phyloP scores from a whole-genome alignment of 2,113 vertebrate species.

The Malurus alboscapulatus region DNA sequence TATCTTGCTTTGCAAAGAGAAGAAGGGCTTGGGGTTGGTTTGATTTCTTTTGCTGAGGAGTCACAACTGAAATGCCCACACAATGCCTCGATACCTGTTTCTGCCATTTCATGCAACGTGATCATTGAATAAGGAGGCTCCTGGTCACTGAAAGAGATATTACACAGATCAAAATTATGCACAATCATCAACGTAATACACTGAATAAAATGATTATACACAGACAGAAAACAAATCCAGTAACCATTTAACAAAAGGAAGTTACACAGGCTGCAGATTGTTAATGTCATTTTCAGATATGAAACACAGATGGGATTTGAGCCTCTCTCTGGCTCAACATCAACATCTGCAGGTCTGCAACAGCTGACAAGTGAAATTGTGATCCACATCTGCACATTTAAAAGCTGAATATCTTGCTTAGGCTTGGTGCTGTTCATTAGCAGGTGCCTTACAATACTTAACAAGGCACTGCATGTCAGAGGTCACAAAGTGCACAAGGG shows the following conservation, averaged over 20 bases:
- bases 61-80: conserved; percentile 25
- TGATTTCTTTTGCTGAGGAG: not conserved
- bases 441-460: not conserved
- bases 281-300: not conserved
- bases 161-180: conserved; percentile 49
- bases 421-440: not conserved
- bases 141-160: conserved; percentile 91
- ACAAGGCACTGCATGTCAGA: not conserved
- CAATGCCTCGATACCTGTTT: conserved; percentile 86
- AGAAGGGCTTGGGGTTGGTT: not conserved
- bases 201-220: not conserved
- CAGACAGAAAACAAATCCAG: not conserved
- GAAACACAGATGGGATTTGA: not conserved
- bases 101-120: conserved; percentile 98
- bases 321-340: not conserved
- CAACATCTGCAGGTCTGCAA: not conserved
- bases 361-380: not conserved
- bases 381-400: not conserved
- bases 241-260: not conserved
- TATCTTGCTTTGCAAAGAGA: not conserved
- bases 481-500: not conserved
- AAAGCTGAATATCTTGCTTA: not conserved
- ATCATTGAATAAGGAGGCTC: conserved; percentile 99
- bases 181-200: not conserved
- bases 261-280: not conserved